These are phyloP conservation scores for Heliothis subflexa DNA, from an alignment of 1,140 invertebrate genomes.

Conservation along the genomic window DNA sequence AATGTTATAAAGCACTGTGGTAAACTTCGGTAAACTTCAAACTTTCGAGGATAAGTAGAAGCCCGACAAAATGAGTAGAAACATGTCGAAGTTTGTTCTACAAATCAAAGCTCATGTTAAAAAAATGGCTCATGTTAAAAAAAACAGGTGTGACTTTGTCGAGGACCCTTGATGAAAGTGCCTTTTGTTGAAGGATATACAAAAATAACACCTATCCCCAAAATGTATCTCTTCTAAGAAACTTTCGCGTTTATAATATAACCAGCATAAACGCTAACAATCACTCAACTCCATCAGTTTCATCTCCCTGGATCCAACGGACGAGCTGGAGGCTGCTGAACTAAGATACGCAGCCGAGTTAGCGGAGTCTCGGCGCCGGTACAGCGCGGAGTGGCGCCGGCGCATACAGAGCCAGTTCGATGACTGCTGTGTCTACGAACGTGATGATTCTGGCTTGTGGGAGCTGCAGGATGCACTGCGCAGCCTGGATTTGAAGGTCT, in stretches of 20 bases:
- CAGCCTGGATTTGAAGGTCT: constrained; percentile 63
- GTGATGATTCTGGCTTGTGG: constrained; percentile 68
- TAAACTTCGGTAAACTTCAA: not conserved
- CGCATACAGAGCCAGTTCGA: constrained; percentile 74
- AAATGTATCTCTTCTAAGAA: too few relatives aligned
- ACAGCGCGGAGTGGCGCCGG: constrained; percentile 65
- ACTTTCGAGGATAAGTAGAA: not conserved
- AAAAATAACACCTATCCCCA: too few relatives aligned
- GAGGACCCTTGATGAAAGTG: too few relatives aligned
- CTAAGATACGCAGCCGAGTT: constrained; percentile 50
- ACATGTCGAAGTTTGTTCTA: not conserved
- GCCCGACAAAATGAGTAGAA: not conserved
- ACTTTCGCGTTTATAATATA: not conserved
- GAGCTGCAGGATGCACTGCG: constrained; percentile 65
- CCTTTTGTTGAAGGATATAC: too few relatives aligned
- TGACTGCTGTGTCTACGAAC: constrained; percentile 67
- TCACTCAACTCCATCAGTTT: not conserved
- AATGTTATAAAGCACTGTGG: too few relatives aligned
- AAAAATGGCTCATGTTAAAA: not conserved
- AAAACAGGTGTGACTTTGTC: too few relatives aligned
- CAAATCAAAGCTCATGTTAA: not conserved
- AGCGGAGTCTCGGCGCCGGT: constrained; percentile 32
- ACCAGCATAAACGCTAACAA: not conserved
- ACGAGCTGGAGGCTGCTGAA: constrained; percentile 50
- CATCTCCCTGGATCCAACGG: not conserved